phyloP scores from a whole-genome alignment of 2,113 vertebrate genomes.

The Saccopteryx bilineata region DNA sequence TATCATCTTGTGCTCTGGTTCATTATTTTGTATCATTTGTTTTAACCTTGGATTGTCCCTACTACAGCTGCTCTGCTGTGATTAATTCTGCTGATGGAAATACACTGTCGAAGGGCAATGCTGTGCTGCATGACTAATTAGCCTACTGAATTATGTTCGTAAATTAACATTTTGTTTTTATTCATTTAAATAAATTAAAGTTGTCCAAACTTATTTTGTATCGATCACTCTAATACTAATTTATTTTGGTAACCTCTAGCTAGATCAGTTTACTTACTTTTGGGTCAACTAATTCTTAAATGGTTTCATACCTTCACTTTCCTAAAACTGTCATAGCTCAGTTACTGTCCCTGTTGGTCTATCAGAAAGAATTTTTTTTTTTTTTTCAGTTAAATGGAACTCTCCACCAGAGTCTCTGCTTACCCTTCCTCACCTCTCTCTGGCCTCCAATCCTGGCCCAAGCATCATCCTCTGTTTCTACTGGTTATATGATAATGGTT shows the following conservation, averaged over 20 bases:
- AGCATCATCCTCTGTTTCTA: not conserved
- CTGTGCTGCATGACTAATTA: constrained; percentile 84
- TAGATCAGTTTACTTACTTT: constrained; percentile 41
- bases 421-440: not conserved
- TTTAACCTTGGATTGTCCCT: constrained; percentile 84
- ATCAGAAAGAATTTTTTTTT: not conserved
- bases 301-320: not conserved
- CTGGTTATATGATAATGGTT: not conserved
- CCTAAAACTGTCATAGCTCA: not conserved
- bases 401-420: not conserved
- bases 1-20: constrained; percentile 74
- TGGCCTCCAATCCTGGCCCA: not conserved
- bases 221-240: constrained; percentile 61
- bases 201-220: constrained; percentile 62
- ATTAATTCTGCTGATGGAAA: constrained; percentile 87
- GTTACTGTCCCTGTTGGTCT: not conserved
- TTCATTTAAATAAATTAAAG: constrained; percentile 84
- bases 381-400: not conserved
- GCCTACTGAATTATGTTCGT: constrained; percentile 81
- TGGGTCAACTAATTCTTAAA: constrained; percentile 20
- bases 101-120: constrained; percentile 82
- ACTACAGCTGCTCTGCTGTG: constrained; percentile 82
- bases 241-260: constrained; percentile 64
- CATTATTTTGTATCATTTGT: constrained; percentile 84
- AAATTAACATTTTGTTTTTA: constrained; percentile 85